Conservation (phyloP, 1,140 invertebrate genomes). For the Acromyrmex charruanus region DNA sequence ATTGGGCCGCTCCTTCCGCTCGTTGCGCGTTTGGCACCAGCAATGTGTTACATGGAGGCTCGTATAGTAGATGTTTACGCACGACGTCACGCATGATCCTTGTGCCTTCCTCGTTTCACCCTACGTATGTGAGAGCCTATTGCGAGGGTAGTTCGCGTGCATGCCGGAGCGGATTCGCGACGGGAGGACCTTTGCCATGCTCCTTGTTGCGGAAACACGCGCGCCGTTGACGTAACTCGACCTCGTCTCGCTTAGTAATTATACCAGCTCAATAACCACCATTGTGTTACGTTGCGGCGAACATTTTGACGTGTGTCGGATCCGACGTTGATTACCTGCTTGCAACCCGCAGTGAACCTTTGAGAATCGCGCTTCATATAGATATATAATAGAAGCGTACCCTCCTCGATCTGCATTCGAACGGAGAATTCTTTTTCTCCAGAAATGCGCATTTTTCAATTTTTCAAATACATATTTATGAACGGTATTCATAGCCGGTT, state of each 20-base stretch:
- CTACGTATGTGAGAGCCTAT: constrained; percentile 34
- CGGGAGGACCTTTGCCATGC: constrained; percentile 36
- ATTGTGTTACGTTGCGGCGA: constrained; percentile 36
- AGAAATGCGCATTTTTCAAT: neutral
- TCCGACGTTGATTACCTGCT: constrained; percentile 26
- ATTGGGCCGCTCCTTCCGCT: constrained; percentile 50
- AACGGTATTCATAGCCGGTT: too few species aligned
- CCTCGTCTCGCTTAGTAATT: constrained; percentile 67
- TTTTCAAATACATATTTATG: too few species aligned
- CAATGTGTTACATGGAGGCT: constrained; percentile 28
- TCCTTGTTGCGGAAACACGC: constrained; percentile 53
- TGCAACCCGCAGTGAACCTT: neutral
- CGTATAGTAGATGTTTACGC: constrained; percentile 74
- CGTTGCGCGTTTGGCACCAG: constrained; percentile 48
- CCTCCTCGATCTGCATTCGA: neutral
- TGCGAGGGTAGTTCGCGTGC: constrained; percentile 9
- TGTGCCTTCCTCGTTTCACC: constrained; percentile 46
- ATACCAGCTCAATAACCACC: constrained; percentile 68
- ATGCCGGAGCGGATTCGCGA: neutral
- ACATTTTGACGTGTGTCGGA: constrained; percentile 52
- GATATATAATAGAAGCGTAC: neutral
- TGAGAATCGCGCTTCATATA: neutral
- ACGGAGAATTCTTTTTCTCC: neutral
- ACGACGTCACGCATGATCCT: constrained; percentile 72
- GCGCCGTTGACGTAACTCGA: constrained; percentile 49